Evolutionary conservation across 2,888 invertebrate species (phyloP), one percentile per base, ranked within the genome.

Genomic region (Cephus pulcher): DNA sequence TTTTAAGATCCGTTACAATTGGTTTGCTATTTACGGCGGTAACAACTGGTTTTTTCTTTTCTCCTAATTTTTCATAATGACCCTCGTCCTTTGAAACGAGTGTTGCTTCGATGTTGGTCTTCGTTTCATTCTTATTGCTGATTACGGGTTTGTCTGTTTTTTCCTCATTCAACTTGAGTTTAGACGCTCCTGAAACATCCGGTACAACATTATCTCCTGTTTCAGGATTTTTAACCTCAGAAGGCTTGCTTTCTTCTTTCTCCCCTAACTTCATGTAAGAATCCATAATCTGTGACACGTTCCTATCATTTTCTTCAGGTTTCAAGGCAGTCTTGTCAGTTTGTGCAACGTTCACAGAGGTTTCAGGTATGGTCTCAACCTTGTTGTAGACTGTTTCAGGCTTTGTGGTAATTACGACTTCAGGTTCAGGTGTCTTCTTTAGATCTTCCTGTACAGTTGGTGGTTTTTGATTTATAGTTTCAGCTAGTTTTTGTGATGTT

Each of bases 91-190:
- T 56, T 23, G 56, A 56, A 33, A 6, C 33, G 2, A 3, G 4
- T 6, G 71, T 32, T 71, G 34, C 33, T 23, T 32, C 71, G 9
- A 15, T 3, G 34, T 6, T 32, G 32, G 12, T 71, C 71, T 33
- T 71, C 15, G 32, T 71, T 34, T 71, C 71, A 3, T 71, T 9
- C 6, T 34, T 15, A 75, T 69, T 3, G 77, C 33, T 75, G 74
- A 71, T 75, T 69, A 73, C 75, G 0, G 75, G 75, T 37, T 80
- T 80, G 11, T 79, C 80, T 40, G 80, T n/a, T 75, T 80, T 23
- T n/a, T 71, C 23, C 9, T 71, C 12, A 4, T 6, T 34, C 9
- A 32, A 23, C 71, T 32, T 32, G 6, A 32, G 12, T 1, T 71
- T 15, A 12, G 71, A 32, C 12, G 71, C 32, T 56, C 9, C 15